Conservation (phyloP, 2,797 vertebrate species). For the Sus cebifrons region DNA sequence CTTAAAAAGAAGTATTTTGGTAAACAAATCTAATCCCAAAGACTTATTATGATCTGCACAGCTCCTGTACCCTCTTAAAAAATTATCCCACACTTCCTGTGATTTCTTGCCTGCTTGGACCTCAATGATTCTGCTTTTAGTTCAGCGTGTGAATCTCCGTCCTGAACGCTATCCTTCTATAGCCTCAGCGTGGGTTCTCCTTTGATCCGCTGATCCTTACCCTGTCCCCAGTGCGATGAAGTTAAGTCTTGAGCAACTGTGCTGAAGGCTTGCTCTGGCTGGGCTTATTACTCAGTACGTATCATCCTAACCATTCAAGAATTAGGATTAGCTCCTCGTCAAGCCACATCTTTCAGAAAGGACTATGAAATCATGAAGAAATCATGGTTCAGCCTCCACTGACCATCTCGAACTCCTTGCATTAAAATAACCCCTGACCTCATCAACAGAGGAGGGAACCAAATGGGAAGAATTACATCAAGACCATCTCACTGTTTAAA, state of each 20-base stretch:
- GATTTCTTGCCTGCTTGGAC: neutral
- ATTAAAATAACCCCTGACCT: conserved; percentile 5
- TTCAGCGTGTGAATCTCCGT: neutral
- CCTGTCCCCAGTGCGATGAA: rapidly evolving
- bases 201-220: neutral
- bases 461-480: neutral
- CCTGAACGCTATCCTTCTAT: neutral
- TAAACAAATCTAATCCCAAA: neutral
- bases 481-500: neutral
- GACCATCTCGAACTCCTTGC: neutral
- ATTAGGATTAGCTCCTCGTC: neutral
- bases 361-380: neutral
- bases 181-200: neutral
- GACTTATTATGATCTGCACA: neutral
- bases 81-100: neutral
- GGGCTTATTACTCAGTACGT: neutral
- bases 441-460: neutral
- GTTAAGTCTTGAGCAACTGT: neutral
- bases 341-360: neutral
- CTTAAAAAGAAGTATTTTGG: neutral
- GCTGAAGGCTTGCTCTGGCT: neutral
- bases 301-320: neutral
- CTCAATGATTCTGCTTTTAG: neutral
- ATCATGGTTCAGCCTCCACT: conserved; percentile 28
- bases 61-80: neutral